These are phyloP conservation scores for Limnephilus marmoratus DNA, from an alignment of 2,888 invertebrate genomes.

Conservation along the genomic window DNA sequence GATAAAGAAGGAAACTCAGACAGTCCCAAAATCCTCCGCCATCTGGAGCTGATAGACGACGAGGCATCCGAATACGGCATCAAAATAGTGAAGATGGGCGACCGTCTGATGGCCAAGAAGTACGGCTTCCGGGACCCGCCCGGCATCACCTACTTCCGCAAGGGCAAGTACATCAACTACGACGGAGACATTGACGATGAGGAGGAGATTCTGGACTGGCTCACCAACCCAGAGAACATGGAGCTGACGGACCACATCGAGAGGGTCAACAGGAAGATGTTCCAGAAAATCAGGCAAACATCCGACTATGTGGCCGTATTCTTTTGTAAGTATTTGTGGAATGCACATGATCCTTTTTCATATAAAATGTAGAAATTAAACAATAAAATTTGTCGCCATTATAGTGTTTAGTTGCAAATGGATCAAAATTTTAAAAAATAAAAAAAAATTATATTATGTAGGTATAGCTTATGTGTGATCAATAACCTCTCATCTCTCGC, in stretches of 20 bases:
- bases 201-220: constrained; percentile 93
- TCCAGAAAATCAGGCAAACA: constrained; percentile 91
- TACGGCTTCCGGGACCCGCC: constrained; percentile 94
- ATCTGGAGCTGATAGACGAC: constrained; percentile 93
- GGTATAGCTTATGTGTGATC: no score
- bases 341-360: no score
- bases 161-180: constrained; percentile 92
- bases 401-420: no score
- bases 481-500: no score
- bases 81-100: constrained; percentile 91
- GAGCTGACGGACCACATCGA: constrained; percentile 95
- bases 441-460: no score
- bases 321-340: constrained; percentile 83
- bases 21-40: constrained; percentile 87
- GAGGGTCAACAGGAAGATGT: constrained; percentile 94
- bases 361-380: no score
- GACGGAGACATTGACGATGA: constrained; percentile 96
- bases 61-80: constrained; percentile 95
- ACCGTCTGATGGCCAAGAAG: constrained; percentile 94
- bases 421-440: no score
- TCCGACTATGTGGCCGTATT: constrained; percentile 95
- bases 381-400: no score
- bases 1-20: constrained; percentile 90
- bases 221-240: constrained; percentile 96
- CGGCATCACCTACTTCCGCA: constrained; percentile 93